Percentiles rank a stretch among this genome's conserved stretches.
Evolutionary conservation across 2,888 invertebrate genomes (phyloP).

Genomic region (Meiosimyza decipiens): DNA sequence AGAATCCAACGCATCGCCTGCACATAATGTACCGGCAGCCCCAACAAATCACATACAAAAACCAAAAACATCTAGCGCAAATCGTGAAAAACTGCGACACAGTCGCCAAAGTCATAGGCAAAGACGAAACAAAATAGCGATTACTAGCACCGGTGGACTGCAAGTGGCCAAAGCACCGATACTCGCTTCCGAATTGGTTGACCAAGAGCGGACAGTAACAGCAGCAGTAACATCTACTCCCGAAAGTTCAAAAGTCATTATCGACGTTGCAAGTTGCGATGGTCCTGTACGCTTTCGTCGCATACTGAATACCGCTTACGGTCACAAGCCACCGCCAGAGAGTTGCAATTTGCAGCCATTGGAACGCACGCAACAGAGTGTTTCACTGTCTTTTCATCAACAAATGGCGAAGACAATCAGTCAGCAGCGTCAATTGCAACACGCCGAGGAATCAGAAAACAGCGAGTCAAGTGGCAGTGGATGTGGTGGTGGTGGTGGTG

Average conservation of each 20-base stretch:
- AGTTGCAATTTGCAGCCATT: slow-evolving; percentile 44
- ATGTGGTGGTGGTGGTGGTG: slow-evolving; percentile 12
- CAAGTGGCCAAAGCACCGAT: slow-evolving; percentile 52
- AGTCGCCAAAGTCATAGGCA: slow-evolving; percentile 20
- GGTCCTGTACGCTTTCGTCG: slow-evolving; percentile 89
- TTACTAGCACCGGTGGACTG: slow-evolving; percentile 40
- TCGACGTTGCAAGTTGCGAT: slow-evolving; percentile 92
- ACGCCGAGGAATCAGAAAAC: slow-evolving; percentile 57
- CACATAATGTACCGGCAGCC: slow-evolving; percentile 17
- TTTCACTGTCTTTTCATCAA: slow-evolving; percentile 65
- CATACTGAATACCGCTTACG: slow-evolving; percentile 86
- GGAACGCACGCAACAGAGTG: slow-evolving; percentile 64
- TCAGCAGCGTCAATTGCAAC: slow-evolving; percentile 59
- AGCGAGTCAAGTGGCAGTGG: slow-evolving; percentile 47
- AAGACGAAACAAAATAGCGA: slow-evolving; percentile 35
- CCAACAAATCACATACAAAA: background rate
- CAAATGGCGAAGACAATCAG: slow-evolving; percentile 66
- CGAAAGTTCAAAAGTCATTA: slow-evolving; percentile 70
- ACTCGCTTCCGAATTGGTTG: slow-evolving; percentile 46
- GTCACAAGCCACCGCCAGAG: slow-evolving; percentile 67
- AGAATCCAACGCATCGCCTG: background rate
- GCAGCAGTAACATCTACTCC: slow-evolving; percentile 22
- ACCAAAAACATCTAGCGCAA: slow-evolving; percentile 8
- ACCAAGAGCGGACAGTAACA: slow-evolving; percentile 34
- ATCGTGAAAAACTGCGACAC: slow-evolving; percentile 37